Base-by-base conservation (phyloP, 2,113 vertebrate genomes). In the Passer montanus region DNA sequence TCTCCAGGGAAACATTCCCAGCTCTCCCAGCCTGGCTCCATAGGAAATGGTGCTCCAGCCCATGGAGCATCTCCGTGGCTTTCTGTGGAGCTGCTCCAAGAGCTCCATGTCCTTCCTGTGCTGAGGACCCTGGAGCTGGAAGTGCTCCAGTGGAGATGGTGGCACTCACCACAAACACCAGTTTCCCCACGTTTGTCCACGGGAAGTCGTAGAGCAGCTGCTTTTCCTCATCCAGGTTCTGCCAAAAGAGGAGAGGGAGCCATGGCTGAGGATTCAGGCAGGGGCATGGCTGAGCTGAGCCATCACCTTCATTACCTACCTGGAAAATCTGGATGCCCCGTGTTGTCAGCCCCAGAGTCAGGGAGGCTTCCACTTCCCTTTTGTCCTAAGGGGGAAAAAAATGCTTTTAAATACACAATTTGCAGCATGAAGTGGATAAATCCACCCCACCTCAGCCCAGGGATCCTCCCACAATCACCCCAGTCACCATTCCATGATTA, bases 251-350 rank as follows among this genome's bases (percentile, higher is more conserved):
- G 43, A 67, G 31, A 49, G 39, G 15, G 16, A 4, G 23, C 10
- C 11, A 4, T 4, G 9, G 52, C 20, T 83, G 53, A 82, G 49
- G 79, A 4, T 8, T n/a, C 41, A 6, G 35, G 67, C 4, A 11
- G 20, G 66, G 44, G 4, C 27, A 3, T 21, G 46, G 22, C 63
- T n/a, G 67, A 53, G 37, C 72, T 1, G 13, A 37, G 22, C 30
- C 43, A 5, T 5, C 9, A 6, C 21, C 67, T 44, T 24, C 4
- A 1, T 10, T 3, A 35, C 93, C 16, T 86, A 99, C 99, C 99
- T 99, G 99, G 96, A 99, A 99, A 95, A 99, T 99, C 94, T 99
- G 99, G 93, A 99, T 99, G n/a, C 99, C 99, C n/a, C 99, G 98
- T 37, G 99, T 98, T 4, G 99, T 99, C 95, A 99, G 97, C 55